These are phyloP conservation scores for Erebia ligea DNA, from an alignment of 2,888 invertebrate genomes.

Conservation along the genomic window DNA sequence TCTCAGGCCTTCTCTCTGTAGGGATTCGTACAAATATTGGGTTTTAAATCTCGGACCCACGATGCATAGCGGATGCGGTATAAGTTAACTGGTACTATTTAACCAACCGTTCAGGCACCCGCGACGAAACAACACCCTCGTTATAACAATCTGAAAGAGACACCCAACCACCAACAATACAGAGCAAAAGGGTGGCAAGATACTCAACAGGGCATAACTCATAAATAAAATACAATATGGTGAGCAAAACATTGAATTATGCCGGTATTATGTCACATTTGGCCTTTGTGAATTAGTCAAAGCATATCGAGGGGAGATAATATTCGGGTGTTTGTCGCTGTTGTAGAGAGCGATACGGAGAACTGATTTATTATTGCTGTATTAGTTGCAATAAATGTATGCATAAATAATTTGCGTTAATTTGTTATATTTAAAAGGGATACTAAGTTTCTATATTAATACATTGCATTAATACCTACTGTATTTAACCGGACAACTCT, in stretches of 20 bases:
- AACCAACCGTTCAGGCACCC: conserved; percentile 79
- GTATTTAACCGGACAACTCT: too few species aligned
- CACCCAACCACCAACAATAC: conserved; percentile 42
- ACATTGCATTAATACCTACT: not conserved
- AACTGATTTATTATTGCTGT: conserved; percentile 59
- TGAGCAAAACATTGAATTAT: conserved; percentile 84
- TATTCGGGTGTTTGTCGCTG: conserved; percentile 66
- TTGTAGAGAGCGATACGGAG: conserved; percentile 62
- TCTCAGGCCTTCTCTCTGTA: not conserved
- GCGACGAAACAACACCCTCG: conserved; percentile 73
- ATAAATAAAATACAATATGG: conserved; percentile 85
- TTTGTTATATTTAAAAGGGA: conserved; percentile 2
- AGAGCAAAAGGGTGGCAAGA: conserved; percentile 55
- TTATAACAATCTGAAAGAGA: conserved; percentile 57
- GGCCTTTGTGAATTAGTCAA: conserved; percentile 82
- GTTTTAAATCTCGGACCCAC: conserved; percentile 58
- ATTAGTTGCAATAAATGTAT: conserved; percentile 34
- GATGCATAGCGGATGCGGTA: conserved; percentile 78
- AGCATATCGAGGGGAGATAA: conserved; percentile 66
- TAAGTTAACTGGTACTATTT: conserved; percentile 82
- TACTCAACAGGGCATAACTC: conserved; percentile 77
- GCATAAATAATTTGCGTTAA: conserved; percentile 20
- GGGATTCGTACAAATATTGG: not conserved
- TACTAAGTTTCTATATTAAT: not conserved
- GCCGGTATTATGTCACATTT: conserved; percentile 83